These are phyloP conservation scores for Lycocorax pyrrhopterus DNA, from an alignment of 2,113 vertebrate species.

Conservation along the genomic window DNA sequence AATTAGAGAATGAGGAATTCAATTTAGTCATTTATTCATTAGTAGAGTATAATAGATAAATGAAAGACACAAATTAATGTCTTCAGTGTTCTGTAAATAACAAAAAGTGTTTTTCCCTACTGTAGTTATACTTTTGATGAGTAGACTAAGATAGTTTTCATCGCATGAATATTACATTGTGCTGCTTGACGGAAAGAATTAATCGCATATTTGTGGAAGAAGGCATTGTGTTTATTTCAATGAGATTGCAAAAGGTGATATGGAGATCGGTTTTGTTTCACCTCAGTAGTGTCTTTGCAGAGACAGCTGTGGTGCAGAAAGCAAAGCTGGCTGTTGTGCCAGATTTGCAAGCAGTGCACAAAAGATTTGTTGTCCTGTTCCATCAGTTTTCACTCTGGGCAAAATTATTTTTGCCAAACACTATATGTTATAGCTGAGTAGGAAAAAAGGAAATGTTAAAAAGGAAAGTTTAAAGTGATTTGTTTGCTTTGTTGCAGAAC, in stretches of 20 bases:
- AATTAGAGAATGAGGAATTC: background rate
- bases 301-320: background rate
- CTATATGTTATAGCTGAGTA: background rate
- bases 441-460: background rate
- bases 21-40: constrained; percentile 1
- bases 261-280: background rate
- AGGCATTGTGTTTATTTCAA: background rate
- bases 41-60: background rate
- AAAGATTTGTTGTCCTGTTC: background rate
- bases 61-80: background rate
- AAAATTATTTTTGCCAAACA: background rate
- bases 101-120: background rate
- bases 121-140: background rate
- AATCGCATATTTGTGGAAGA: background rate
- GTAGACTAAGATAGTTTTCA: background rate
- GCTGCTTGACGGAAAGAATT: background rate
- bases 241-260: background rate
- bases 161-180: background rate
- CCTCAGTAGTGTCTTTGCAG: background rate
- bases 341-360: background rate
- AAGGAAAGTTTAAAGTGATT: background rate
- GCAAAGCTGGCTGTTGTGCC: background rate
- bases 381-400: background rate
- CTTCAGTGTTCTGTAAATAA: background rate
- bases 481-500: background rate